These are phyloP conservation scores for Vannuccia rotundouncinata DNA, from an alignment of 2,888 invertebrate species.

Conservation along the genomic window DNA sequence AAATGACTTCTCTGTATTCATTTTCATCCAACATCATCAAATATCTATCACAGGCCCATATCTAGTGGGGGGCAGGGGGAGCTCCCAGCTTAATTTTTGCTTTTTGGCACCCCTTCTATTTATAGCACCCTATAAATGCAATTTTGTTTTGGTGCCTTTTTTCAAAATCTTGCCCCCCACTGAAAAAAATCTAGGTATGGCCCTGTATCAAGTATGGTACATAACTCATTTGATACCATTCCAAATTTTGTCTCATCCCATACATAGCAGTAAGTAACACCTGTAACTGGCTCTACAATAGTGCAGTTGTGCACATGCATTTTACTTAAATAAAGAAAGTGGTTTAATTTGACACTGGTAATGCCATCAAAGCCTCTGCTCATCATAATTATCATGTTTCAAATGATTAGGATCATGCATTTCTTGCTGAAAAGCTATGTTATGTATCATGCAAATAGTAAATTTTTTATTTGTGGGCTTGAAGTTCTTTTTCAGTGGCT, in stretches of 20 bases:
- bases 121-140: too few relatives aligned
- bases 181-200: not conserved
- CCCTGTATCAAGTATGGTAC: not conserved
- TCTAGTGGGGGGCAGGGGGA: too few relatives aligned
- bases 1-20: too few relatives aligned
- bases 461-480: not conserved
- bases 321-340: not conserved
- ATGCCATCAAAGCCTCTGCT: not conserved
- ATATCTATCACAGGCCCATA: too few relatives aligned
- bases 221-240: not conserved
- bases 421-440: not conserved
- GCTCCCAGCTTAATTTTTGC: too few relatives aligned
- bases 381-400: not conserved
- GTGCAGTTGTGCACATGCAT: not conserved
- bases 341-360: not conserved
- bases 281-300: not conserved
- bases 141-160: too few relatives aligned
- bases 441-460: not conserved
- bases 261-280: not conserved
- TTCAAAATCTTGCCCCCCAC: not conserved
- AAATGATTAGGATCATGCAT: not conserved
- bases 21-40: too few relatives aligned
- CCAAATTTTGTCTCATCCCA: not conserved
- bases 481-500: not conserved
- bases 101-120: too few relatives aligned